Percentiles rank a stretch among this genome's conserved stretches.
Conservation (phyloP, 2,888 invertebrate species). For the Endomychus coccineus region DNA sequence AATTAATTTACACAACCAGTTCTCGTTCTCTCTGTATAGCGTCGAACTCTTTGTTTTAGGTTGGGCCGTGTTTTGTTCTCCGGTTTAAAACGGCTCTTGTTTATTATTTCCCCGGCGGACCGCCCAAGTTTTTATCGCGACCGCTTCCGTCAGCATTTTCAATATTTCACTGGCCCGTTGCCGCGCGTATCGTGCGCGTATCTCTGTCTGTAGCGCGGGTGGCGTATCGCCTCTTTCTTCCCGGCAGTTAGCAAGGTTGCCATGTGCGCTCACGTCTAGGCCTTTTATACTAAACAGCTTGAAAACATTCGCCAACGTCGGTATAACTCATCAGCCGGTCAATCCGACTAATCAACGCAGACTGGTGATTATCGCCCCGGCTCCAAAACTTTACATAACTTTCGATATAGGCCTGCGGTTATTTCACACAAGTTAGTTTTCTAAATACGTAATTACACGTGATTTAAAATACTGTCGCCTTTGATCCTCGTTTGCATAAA, state of each 20-base stretch:
- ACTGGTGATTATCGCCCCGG: constrained; percentile 15
- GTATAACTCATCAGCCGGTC: constrained; percentile 26
- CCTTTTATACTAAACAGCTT: constrained; percentile 34
- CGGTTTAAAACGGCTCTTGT: constrained; percentile 42
- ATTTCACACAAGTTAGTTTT: no score
- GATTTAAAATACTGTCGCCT: no score
- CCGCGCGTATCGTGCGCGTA: constrained; percentile 18
- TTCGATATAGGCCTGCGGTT: no score
- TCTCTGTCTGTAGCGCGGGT: constrained; percentile 22
- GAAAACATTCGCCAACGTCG: constrained; percentile 34
- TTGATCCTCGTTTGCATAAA: no score
- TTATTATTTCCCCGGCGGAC: constrained; percentile 39
- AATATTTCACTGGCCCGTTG: constrained; percentile 27
- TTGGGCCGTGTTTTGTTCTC: constrained; percentile 40
- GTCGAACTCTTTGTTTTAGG: constrained; percentile 39
- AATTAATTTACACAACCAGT: constrained; percentile 45
- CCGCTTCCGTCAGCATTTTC: constrained; percentile 16
- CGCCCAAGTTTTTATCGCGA: constrained; percentile 25
- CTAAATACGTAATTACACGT: no score
- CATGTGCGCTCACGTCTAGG: constrained; percentile 26
- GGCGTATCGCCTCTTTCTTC: constrained; percentile 23
- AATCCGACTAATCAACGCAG: constrained; percentile 16
- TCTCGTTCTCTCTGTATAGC: constrained; percentile 27
- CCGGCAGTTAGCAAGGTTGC: constrained; percentile 34
- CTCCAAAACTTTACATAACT: no score